These are phyloP conservation scores for Varanus salvator DNA, from an alignment of 2,113 vertebrate species.

Conservation along the genomic window DNA sequence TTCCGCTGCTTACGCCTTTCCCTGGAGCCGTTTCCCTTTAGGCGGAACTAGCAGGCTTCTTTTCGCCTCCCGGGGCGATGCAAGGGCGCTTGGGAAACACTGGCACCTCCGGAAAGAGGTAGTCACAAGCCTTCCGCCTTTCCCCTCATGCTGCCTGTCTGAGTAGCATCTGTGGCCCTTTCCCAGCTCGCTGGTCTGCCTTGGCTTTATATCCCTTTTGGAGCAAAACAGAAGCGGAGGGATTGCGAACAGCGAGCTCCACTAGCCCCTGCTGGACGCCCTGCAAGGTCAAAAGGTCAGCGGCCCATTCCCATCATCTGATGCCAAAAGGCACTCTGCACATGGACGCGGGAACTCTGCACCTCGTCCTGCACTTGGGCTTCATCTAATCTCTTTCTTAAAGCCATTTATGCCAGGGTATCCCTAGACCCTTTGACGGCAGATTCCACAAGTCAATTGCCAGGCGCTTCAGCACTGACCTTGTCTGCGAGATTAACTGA, in stretches of 20 bases:
- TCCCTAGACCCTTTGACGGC: too few species aligned
- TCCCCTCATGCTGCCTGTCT: fast-evolving
- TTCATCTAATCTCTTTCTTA: background rate
- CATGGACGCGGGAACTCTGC: too few species aligned
- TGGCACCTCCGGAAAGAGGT: slow-evolving; percentile 34
- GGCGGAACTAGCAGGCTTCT: slow-evolving; percentile 19
- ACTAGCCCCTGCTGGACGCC: background rate
- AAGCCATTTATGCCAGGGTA: background rate
- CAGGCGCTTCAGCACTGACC: background rate
- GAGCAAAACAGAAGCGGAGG: background rate
- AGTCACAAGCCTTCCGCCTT: slow-evolving; percentile 35
- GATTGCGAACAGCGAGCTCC: background rate
- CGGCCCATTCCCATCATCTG: background rate
- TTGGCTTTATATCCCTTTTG: fast-evolving
- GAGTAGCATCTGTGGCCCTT: background rate
- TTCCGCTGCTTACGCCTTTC: slow-evolving; percentile 49
- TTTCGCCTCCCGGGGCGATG: background rate
- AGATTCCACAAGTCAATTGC: background rate
- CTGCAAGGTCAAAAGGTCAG: background rate
- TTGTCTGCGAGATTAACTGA: background rate
- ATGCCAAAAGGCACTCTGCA: background rate
- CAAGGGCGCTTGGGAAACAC: slow-evolving; percentile 24
- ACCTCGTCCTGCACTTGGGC: background rate
- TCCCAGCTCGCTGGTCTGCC: background rate
- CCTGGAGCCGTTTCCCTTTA: slow-evolving; percentile 19